A percentile compares a stretch with the other conserved stretches of the same genome.
phyloP scores from a whole-genome alignment of 1,140 invertebrate species.

The Formica selysi region DNA sequence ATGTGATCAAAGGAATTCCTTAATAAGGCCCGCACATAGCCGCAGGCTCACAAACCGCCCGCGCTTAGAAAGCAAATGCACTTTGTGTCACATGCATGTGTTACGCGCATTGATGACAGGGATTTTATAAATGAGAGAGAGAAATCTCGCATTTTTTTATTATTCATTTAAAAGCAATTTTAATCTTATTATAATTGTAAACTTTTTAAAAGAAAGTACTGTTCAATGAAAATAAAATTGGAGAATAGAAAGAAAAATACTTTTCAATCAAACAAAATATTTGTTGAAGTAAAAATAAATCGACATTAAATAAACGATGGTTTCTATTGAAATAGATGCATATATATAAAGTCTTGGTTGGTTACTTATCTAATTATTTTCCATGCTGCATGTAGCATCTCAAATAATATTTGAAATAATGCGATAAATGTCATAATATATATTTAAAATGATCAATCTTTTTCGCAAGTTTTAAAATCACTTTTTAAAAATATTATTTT shows the following conservation, averaged over 20 bases:
- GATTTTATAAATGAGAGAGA: conserved; percentile 7
- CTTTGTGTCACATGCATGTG: conserved; percentile 21
- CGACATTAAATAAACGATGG: no score
- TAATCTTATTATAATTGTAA: not conserved
- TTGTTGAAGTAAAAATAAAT: no score
- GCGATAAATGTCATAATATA: no score
- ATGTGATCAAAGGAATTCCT: conserved; percentile 50
- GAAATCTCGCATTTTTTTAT: not conserved
- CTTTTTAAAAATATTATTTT: no score
- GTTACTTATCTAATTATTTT: no score
- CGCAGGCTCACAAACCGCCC: conserved; percentile 14
- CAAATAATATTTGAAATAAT: no score
- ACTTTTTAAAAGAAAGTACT: not conserved
- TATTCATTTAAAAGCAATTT: conserved; percentile 12
- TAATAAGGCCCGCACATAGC: conserved; percentile 55
- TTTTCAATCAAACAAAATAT: not conserved
- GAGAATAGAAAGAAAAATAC: not conserved
- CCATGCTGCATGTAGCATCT: no score
- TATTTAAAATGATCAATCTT: no score
- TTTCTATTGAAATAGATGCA: no score
- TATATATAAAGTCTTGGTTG: no score
- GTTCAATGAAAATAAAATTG: not conserved
- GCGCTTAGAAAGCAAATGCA: conserved; percentile 43
- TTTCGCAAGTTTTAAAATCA: no score
- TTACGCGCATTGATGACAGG: not conserved